phyloP scores from a whole-genome alignment of 2,888 invertebrate species.

The Gibbula magus region DNA sequence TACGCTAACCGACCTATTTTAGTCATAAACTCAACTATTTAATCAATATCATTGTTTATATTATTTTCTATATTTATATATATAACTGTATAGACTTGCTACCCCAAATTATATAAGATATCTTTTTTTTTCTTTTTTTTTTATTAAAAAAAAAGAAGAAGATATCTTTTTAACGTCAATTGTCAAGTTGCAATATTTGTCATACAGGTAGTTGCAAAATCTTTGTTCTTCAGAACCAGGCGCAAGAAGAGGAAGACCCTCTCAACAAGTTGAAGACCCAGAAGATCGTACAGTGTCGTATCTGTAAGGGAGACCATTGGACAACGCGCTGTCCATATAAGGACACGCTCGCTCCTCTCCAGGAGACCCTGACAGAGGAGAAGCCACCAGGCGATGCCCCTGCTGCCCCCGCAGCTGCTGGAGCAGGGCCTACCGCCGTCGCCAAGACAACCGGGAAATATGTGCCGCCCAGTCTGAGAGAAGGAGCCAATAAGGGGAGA shows the following conservation, averaged over 20 bases:
- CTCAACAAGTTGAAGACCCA: slow-evolving; percentile 83
- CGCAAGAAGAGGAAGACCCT: slow-evolving; percentile 89
- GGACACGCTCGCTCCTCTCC: slow-evolving; percentile 82
- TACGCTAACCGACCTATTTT: no score
- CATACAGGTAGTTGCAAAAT: not conserved
- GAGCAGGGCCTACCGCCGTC: slow-evolving; percentile 48
- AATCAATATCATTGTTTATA: no score
- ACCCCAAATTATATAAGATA: no score
- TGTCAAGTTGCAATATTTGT: no score
- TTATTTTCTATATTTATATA: no score
- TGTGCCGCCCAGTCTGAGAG: slow-evolving; percentile 91
- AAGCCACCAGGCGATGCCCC: slow-evolving; percentile 74
- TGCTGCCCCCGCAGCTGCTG: slow-evolving; percentile 59
- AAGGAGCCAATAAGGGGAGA: slow-evolving; percentile 84
- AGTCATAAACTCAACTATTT: no score
- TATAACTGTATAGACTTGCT: no score
- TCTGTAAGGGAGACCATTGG: slow-evolving; percentile 91
- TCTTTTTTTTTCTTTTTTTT: no score
- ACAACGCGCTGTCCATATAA: slow-evolving; percentile 98
- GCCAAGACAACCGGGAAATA: slow-evolving; percentile 75
- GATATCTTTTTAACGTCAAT: no score
- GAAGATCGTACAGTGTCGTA: slow-evolving; percentile 75
- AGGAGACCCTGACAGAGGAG: slow-evolving; percentile 70
- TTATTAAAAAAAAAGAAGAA: no score
- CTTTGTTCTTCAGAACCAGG: slow-evolving; percentile 64